Evolutionary conservation across 2,797 vertebrate species (phyloP).

Genomic region (Enteromius paludinosus): DNA sequence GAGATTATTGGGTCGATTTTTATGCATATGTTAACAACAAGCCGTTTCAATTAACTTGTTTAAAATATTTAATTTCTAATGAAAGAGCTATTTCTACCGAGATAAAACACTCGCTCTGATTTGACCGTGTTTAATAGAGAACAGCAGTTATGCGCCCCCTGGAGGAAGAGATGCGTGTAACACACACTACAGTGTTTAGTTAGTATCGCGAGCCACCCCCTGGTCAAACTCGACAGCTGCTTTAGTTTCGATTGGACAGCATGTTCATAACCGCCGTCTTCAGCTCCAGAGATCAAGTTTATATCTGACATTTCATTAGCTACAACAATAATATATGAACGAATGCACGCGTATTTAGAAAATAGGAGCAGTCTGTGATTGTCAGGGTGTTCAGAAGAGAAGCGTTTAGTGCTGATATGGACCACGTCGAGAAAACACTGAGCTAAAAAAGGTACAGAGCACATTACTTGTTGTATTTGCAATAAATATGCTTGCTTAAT

Average conservation of each 20-base stretch:
- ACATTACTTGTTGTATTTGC: background rate
- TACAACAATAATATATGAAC: background rate
- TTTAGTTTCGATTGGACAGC: background rate
- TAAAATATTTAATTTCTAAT: background rate
- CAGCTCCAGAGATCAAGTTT: background rate
- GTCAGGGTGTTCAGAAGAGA: background rate
- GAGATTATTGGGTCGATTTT: background rate
- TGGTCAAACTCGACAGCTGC: background rate
- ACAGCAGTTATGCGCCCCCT: background rate
- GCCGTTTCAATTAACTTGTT: background rate
- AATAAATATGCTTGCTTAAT: background rate
- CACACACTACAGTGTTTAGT: background rate
- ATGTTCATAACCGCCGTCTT: background rate
- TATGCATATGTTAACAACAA: background rate
- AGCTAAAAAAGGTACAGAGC: conserved; percentile 6
- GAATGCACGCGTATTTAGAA: background rate
- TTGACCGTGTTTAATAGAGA: background rate
- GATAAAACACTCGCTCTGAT: background rate
- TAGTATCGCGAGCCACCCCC: background rate
- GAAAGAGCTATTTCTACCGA: background rate
- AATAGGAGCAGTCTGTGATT: background rate
- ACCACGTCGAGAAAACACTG: background rate
- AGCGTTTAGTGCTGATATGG: background rate
- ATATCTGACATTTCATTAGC: background rate
- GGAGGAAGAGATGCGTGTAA: background rate